Conservation (phyloP, 1,140 invertebrate genomes). For the Orchesella cincta region DNA sequence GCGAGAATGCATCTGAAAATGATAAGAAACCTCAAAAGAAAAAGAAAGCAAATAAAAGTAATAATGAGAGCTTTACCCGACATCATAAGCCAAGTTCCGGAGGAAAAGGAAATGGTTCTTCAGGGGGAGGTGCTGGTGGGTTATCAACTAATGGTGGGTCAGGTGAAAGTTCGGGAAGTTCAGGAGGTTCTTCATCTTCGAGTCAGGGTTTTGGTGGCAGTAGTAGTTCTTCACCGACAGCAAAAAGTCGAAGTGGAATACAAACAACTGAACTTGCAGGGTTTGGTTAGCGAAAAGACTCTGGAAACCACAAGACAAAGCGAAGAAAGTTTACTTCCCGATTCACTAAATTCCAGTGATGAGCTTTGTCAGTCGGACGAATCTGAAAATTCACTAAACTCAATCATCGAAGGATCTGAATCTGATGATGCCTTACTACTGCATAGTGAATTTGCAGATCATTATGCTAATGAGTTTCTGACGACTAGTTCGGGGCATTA, state of each 20-base stretch:
- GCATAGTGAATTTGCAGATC: too few species aligned
- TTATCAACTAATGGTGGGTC: background rate
- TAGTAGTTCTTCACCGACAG: background rate
- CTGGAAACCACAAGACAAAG: too few species aligned
- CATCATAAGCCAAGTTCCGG: conserved; percentile 23
- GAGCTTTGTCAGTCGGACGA: too few species aligned
- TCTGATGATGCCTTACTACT: too few species aligned
- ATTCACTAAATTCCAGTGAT: too few species aligned
- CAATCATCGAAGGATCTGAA: too few species aligned
- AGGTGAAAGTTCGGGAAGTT: background rate
- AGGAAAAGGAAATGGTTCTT: conserved; percentile 18
- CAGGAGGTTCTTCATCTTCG: conserved; percentile 13
- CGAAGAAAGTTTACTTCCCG: too few species aligned
- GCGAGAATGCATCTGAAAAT: background rate
- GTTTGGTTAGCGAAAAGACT: too few species aligned
- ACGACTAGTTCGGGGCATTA: too few species aligned
- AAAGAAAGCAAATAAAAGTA: conserved; percentile 2
- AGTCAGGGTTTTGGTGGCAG: background rate
- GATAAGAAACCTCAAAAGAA: conserved; percentile 23
- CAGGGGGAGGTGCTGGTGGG: background rate
- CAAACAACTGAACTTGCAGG: too few species aligned
- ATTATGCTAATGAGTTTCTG: too few species aligned
- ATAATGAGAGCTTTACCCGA: background rate
- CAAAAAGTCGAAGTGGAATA: background rate
- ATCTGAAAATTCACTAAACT: too few species aligned